Conservation (phyloP, 2,113 vertebrate species). For the Myotis yumanensis region DNA sequence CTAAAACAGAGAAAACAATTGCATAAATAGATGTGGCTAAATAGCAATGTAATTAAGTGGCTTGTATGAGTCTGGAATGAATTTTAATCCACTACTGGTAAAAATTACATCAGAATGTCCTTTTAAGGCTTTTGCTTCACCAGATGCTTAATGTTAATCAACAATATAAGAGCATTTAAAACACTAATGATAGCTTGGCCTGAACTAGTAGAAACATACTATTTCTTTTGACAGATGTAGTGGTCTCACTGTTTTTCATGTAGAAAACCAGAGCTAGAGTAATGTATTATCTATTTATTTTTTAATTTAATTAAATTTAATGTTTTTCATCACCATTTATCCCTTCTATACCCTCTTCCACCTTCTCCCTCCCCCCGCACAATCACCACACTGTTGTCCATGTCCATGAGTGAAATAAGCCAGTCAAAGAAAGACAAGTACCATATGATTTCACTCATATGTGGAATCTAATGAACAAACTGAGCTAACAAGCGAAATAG, state of each 20-base stretch:
- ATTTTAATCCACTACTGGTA: not conserved
- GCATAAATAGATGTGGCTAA: not conserved
- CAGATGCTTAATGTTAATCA: not conserved
- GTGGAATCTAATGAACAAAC: not conserved
- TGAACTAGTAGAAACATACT: not conserved
- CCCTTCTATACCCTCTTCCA: not conserved
- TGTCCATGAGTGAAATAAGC: not conserved
- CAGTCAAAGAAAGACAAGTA: not conserved
- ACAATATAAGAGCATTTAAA: not conserved
- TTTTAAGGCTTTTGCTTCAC: not conserved
- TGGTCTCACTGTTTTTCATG: not conserved
- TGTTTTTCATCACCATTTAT: not conserved
- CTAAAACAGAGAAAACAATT: slow-evolving; percentile 1
- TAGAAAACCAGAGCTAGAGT: not conserved
- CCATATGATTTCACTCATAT: not conserved
- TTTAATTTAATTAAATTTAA: not conserved
- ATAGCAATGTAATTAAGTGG: not conserved
- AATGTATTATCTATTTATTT: not conserved
- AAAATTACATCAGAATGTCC: not conserved
- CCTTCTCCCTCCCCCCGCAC: not conserved
- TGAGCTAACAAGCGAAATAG: not conserved
- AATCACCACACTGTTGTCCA: not conserved
- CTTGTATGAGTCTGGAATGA: not conserved
- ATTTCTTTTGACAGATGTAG: slow-evolving; percentile 10
- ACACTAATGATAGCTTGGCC: not conserved